Percentiles rank a stretch among this genome's conserved stretches.
Evolutionary conservation across 2,113 vertebrate species (phyloP).

Genomic region (Gobius niger): DNA sequence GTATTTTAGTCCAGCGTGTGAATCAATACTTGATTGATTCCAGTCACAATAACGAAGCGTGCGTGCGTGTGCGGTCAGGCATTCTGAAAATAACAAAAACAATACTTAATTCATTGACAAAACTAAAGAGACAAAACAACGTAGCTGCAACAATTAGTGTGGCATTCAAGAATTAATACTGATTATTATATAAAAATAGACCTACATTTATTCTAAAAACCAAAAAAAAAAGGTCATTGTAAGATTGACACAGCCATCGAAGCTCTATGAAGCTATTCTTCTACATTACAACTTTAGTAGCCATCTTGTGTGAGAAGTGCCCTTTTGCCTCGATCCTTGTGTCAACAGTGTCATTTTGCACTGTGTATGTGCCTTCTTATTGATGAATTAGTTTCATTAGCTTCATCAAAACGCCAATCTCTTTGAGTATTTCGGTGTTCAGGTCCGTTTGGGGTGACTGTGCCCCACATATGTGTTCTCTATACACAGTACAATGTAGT

Average conservation of each 20-base stretch:
- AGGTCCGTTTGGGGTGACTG: conserved; percentile 71
- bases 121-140: neutral
- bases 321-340: neutral
- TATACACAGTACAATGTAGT: conserved; percentile 89
- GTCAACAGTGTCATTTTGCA: conserved; percentile 10
- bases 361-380: conserved; percentile 30
- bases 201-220: neutral
- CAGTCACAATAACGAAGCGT: neutral
- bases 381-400: conserved; percentile 12
- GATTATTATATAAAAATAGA: conserved; percentile 1
- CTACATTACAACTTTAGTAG: conserved; percentile 2
- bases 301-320: conserved; percentile 16
- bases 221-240: neutral
- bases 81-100: neutral
- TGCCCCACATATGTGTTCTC: conserved; percentile 90
- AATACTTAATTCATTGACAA: neutral
- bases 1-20: neutral
- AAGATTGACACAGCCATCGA: neutral
- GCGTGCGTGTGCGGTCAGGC: neutral
- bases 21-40: neutral
- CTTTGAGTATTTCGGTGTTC: conserved; percentile 36
- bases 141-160: conserved; percentile 2
- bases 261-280: neutral
- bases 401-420: conserved; percentile 12
- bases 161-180: conserved; percentile 1